Conservation (phyloP, 2,797 vertebrate species). For the Atherinosoma microstoma region DNA sequence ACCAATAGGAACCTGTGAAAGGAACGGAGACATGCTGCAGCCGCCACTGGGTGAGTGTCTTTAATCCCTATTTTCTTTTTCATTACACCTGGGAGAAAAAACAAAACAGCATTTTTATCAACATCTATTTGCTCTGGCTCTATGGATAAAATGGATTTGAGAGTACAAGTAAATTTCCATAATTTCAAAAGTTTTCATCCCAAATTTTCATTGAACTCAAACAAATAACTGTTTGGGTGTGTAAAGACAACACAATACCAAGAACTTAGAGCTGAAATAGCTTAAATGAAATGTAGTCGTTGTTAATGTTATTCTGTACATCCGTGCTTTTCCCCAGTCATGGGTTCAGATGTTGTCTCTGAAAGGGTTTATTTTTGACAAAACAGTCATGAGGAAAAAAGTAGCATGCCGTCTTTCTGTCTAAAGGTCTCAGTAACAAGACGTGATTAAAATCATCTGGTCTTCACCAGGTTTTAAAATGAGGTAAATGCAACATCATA, state of each 20-base stretch:
- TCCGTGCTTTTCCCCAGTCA: background rate
- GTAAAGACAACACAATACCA: background rate
- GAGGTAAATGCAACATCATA: background rate
- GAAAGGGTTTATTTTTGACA: background rate
- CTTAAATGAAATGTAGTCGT: background rate
- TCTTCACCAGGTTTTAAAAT: background rate
- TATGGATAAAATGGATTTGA: background rate
- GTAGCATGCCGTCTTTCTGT: background rate
- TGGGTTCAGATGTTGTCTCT: background rate
- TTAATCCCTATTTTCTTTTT: background rate
- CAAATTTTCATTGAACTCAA: background rate
- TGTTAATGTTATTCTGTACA: background rate
- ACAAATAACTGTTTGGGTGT: background rate
- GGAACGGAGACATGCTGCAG: constrained; percentile 95
- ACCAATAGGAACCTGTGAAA: constrained; percentile 94
- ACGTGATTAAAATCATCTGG: background rate
- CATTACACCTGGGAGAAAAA: background rate
- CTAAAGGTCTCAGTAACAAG: background rate
- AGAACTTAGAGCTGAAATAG: background rate
- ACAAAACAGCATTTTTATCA: no score
- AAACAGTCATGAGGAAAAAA: background rate
- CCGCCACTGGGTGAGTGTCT: constrained; percentile 89
- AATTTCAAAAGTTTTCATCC: background rate
- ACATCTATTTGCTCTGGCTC: background rate
- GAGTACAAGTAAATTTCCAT: background rate